phyloP scores from a whole-genome alignment of 2,113 vertebrate genomes.

The Caranx ignobilis region DNA sequence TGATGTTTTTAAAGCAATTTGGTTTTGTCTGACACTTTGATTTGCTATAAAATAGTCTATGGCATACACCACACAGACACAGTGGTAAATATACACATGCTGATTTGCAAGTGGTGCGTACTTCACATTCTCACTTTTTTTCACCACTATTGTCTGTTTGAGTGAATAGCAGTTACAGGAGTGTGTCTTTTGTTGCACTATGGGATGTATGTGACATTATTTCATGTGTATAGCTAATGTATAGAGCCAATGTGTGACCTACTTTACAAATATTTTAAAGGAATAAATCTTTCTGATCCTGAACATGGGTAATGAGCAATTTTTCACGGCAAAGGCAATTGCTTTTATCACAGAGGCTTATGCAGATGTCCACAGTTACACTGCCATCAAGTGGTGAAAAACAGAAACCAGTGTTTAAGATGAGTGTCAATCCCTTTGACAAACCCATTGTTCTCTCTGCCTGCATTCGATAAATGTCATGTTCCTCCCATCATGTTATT shows the following conservation, averaged over 20 bases:
- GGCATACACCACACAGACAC: background rate
- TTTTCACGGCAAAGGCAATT: constrained; percentile 2
- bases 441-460: constrained; percentile 18
- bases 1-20: constrained; percentile 3
- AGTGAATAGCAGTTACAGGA: background rate
- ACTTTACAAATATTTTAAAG: background rate
- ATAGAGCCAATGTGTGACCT: background rate
- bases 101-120: background rate
- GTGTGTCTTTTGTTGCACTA: background rate
- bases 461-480: background rate
- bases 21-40: constrained; percentile 7
- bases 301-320: background rate
- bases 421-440: constrained; percentile 2
- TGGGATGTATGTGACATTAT: background rate
- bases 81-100: background rate
- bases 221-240: background rate
- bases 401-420: background rate
- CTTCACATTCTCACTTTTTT: background rate
- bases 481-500: background rate
- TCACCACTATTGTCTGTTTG: background rate
- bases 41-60: constrained; percentile 9
- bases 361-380: constrained; percentile 61
- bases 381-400: constrained; percentile 77
- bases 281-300: background rate
- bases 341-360: background rate